phyloP scores from a whole-genome alignment of 2,888 invertebrate species.

The Meandrusa payeni region DNA sequence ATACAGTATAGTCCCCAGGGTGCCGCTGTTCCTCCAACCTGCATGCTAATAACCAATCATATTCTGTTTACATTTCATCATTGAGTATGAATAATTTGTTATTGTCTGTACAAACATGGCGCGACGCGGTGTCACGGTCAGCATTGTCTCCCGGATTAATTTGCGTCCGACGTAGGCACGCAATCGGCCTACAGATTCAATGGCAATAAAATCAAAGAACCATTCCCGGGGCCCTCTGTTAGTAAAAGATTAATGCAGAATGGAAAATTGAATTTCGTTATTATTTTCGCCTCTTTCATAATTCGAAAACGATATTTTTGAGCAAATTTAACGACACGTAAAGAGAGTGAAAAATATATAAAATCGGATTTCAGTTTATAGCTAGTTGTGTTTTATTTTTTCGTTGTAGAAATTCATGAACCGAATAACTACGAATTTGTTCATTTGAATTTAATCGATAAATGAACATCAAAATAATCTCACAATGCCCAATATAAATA shows the following conservation, averaged over 20 bases:
- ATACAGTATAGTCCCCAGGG: slow-evolving; percentile 52
- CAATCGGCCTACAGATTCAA: slow-evolving; percentile 50
- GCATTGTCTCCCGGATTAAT: slow-evolving; percentile 74
- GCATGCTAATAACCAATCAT: slow-evolving; percentile 79
- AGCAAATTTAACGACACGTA: slow-evolving; percentile 16
- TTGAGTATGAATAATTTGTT: slow-evolving; percentile 79
- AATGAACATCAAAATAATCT: too few species aligned
- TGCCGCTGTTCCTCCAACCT: slow-evolving; percentile 50
- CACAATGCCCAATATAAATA: too few species aligned
- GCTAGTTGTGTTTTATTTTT: too few species aligned
- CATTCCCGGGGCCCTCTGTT: slow-evolving; percentile 45
- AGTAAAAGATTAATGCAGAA: slow-evolving; percentile 61
- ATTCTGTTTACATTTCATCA: slow-evolving; percentile 81
- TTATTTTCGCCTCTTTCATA: slow-evolving; percentile 43
- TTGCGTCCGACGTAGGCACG: slow-evolving; percentile 54
- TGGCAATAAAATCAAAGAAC: slow-evolving; percentile 61
- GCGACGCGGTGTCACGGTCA: slow-evolving; percentile 58
- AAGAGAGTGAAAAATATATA: background rate
- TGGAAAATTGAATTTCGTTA: slow-evolving; percentile 60
- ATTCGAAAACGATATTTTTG: slow-evolving; percentile 23
- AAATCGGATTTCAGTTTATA: slow-evolving; percentile 5
- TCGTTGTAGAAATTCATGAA: too few species aligned
- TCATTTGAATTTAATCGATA: too few species aligned
- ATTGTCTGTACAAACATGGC: slow-evolving; percentile 73
- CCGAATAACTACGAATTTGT: too few species aligned